A percentile compares a stretch with the other conserved stretches of the same genome.
Evolutionary conservation across 35 echinoderm and acorn worm genomes (phyloP).

Genomic region (Stichopus chloronotus): DNA sequence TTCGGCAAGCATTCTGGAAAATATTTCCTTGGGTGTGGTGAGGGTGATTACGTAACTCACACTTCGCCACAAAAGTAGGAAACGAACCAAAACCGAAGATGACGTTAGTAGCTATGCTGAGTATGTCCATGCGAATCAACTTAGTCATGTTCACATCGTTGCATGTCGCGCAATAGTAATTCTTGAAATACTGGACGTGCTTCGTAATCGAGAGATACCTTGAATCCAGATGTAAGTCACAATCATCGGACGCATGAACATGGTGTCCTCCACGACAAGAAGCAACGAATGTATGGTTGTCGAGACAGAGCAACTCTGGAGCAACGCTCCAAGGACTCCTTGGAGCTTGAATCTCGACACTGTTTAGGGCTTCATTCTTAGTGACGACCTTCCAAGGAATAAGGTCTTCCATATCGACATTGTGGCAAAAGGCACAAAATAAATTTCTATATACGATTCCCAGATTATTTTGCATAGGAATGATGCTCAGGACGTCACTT

Average conservation of each 20-base stretch:
- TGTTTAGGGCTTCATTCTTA: background rate
- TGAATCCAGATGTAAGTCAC: background rate
- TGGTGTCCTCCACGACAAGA: background rate
- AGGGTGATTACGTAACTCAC: background rate
- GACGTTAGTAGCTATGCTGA: background rate
- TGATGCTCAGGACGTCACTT: background rate
- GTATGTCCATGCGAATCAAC: background rate
- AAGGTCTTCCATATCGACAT: background rate
- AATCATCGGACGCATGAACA: background rate
- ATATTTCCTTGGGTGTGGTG: background rate
- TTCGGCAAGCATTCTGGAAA: slow-evolving; percentile 29
- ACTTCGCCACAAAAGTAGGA: background rate
- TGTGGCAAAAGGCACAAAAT: slow-evolving; percentile 35
- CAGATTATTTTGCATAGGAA: background rate
- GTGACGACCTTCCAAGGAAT: slow-evolving; percentile 8
- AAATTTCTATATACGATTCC: slow-evolving; percentile 30
- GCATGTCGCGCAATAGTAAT: background rate
- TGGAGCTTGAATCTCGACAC: background rate
- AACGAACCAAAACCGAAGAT: slow-evolving; percentile 12
- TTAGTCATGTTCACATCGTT: background rate
- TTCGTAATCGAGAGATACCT: background rate
- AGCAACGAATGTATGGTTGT: background rate
- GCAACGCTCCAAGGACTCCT: slow-evolving; percentile 29
- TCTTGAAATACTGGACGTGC: background rate
- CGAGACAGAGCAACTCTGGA: background rate